A percentile compares a stretch with the other conserved stretches of the same genome.
Evolutionary conservation across 2,888 invertebrate genomes (phyloP).

Genomic region (Cataglyphis livida): DNA sequence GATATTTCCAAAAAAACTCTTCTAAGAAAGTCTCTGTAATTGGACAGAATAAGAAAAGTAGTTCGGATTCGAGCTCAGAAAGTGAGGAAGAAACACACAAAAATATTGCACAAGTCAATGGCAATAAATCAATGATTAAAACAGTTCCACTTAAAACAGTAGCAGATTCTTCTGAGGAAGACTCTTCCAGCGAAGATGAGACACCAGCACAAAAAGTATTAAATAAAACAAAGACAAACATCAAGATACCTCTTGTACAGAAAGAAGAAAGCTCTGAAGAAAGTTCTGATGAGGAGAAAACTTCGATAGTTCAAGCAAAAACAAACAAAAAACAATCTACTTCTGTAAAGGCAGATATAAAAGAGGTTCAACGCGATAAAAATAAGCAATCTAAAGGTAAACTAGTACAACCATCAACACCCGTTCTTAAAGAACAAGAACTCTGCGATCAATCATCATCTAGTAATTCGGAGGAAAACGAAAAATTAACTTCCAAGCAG

Average conservation of each 20-base stretch:
- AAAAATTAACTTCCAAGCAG: slow-evolving; percentile 64
- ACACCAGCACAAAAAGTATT: slow-evolving; percentile 63
- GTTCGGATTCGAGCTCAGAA: slow-evolving; percentile 83
- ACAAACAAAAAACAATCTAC: neutral
- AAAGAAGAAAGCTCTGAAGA: slow-evolving; percentile 81
- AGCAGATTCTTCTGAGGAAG: slow-evolving; percentile 76
- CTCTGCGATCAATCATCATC: slow-evolving; percentile 75
- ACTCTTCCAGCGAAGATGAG: slow-evolving; percentile 79
- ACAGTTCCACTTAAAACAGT: slow-evolving; percentile 63
- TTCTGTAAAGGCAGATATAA: slow-evolving; percentile 55
- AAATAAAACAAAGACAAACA: slow-evolving; percentile 70
- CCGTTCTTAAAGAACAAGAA: slow-evolving; percentile 66
- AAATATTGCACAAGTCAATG: slow-evolving; percentile 76
- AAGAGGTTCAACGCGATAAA: slow-evolving; percentile 58
- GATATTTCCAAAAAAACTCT: slow-evolving; percentile 87
- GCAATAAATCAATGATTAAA: slow-evolving; percentile 68
- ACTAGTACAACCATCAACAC: neutral
- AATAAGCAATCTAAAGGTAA: slow-evolving; percentile 31
- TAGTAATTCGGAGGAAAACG: slow-evolving; percentile 84
- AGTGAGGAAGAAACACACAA: slow-evolving; percentile 78
- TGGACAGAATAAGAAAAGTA: slow-evolving; percentile 76
- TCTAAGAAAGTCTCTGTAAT: slow-evolving; percentile 85
- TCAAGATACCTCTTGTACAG: slow-evolving; percentile 71
- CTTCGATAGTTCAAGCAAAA: slow-evolving; percentile 41
- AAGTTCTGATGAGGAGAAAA: slow-evolving; percentile 77